Evolutionary conservation across 2,888 invertebrate species (phyloP).

Genomic region (Lutraria lutraria): DNA sequence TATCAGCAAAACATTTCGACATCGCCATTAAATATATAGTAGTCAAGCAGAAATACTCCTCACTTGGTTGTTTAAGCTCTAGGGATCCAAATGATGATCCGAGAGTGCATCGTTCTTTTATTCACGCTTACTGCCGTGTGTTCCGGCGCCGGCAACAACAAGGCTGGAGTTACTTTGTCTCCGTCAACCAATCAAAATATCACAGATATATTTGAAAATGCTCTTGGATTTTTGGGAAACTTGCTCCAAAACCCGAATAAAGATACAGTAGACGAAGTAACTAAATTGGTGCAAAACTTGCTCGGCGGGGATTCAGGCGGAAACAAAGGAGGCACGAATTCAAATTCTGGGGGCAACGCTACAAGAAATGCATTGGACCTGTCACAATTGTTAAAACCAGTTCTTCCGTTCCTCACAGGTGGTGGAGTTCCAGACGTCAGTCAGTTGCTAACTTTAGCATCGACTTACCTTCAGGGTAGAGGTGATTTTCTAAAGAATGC

Average conservation of each 20-base stretch:
- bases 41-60: neutral
- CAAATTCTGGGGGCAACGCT: too few species aligned
- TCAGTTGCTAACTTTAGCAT: neutral
- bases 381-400: neutral
- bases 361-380: neutral
- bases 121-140: neutral
- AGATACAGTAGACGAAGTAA: neutral
- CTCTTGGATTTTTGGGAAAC: neutral
- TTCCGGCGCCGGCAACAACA: neutral
- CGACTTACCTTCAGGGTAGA: neutral
- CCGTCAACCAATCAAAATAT: conserved; percentile 12
- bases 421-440: neutral
- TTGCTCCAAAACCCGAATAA: neutral
- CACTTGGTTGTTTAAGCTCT: too few species aligned
- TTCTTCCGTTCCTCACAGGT: neutral
- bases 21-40: neutral
- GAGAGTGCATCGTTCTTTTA: neutral
- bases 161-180: neutral
- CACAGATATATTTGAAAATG: neutral
- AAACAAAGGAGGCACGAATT: neutral
- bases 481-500: neutral
- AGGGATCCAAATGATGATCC: neutral
- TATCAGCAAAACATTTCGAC: neutral
- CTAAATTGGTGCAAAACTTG: neutral
- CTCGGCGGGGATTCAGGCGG: neutral